phyloP scores from a whole-genome alignment of 2,888 invertebrate genomes.

The Cheilosia pagana region DNA sequence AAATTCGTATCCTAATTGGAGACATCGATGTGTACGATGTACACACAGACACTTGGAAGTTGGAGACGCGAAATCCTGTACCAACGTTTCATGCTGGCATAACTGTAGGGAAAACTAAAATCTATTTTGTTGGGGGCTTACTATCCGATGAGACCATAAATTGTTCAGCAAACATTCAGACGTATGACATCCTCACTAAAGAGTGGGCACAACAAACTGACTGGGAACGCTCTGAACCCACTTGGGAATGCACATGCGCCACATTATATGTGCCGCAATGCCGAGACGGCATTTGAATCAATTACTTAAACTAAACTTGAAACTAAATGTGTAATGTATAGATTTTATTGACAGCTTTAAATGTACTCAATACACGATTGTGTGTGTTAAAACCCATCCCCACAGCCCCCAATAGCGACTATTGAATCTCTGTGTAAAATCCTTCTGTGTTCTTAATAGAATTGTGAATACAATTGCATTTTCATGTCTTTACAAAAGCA shows the following conservation, averaged over 20 bases:
- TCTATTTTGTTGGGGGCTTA: conserved; percentile 89
- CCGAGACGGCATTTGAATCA: conserved; percentile 76
- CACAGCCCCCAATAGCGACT: not conserved
- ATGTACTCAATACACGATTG: not conserved
- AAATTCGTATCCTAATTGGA: conserved; percentile 85
- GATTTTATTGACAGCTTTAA: conserved; percentile 3
- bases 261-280: conserved; percentile 87
- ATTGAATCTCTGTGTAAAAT: conserved; percentile 32
- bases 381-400: not conserved
- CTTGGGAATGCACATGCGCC: conserved; percentile 89
- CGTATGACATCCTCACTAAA: conserved; percentile 86
- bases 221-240: conserved; percentile 87
- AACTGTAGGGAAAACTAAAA: conserved; percentile 85
- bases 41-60: conserved; percentile 85
- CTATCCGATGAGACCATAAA: conserved; percentile 87
- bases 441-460: not conserved
- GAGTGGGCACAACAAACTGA: conserved; percentile 85
- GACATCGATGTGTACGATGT: conserved; percentile 88
- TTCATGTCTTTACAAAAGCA: conserved; percentile 26
- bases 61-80: conserved; percentile 86
- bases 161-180: conserved; percentile 87
- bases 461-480: conserved; percentile 6
- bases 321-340: too few species aligned
- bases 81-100: conserved; percentile 89
- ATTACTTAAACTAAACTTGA: not conserved